Evolutionary conservation across 1,140 invertebrate genomes (phyloP), one percentile per base, ranked within the genome.

Genomic region (Campoletis sonorensis): DNA sequence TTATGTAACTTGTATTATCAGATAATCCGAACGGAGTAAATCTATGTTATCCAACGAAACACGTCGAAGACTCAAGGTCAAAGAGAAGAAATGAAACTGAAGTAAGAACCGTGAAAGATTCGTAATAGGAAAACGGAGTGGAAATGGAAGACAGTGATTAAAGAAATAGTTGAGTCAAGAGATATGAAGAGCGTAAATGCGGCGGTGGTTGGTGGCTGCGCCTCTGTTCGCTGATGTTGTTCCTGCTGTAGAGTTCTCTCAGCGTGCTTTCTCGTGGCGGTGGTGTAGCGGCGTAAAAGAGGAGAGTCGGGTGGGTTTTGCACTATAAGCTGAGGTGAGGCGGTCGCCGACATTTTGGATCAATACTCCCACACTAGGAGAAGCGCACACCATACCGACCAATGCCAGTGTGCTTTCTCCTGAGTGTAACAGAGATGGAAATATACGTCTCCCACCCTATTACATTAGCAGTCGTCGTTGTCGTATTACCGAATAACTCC

Each of bases 301-400:
- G 79, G 84, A 81, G 78, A 80, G 71, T 81, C 73, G 81, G 83
- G 84, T 85, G 79, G 23, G 30, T 87, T 89, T 86, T 84, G n/a
- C 30, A 54, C 72, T 75, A 54, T 54, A 75, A 49, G 72, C 72
- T 85, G 86, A 70, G 67, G 67, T 27, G 86, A 85, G 86, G 86
- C 84, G 85, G 85, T 88, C 86, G 88, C 86, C 87, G 86, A 86
- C 86, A 89, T 90, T 89, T 85, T 90, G 89, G 90, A 91, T 91
- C 90, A 91, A 91, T 91, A 91, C 90, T 91, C 89, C 88, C 89
- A 88, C 87, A 75, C 72, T 33, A 75, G 45, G 21, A 26, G 21
- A 49, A 72, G 49, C 72, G 33, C 26, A 75, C 61, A 64, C 61
- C 30, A 33, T 15, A 70, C 85, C 81, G 79, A 58, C 82, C 26